Evolutionary conservation across 2,888 invertebrate genomes (phyloP), one percentile per base, ranked within the genome.

Genomic region (Callyntrura guangdongensis): DNA sequence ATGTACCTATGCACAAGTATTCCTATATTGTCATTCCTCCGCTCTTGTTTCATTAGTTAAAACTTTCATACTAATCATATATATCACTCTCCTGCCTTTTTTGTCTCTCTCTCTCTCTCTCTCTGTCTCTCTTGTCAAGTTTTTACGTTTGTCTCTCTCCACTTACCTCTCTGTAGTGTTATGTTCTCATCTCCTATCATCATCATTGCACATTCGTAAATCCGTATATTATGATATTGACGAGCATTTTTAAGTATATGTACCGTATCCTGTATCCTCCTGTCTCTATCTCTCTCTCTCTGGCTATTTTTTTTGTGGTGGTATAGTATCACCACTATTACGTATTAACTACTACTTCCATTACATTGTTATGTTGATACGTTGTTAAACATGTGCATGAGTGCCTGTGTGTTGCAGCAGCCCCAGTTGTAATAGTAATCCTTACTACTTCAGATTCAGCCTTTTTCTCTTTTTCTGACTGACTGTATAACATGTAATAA

Each of bases 51-150:
- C 69, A 36, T 25, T 36, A 61, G 12, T 1, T n/a, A 61, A 14
- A 53, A 53, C 11, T 14, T 53, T 53, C 11, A 53, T 14, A 53
- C 4, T 53, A 53, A 14, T 64, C 20, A 11, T 47, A 17, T 72
- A 9, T 20, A 22, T 4, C n/a, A 36, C 53, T 61, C 61, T 61
- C 61, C 4, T 49, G 74, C 49, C 22, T 8, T 17, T 25, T 27
- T 69, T 36, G 12, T 17, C 22, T 20, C 20, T 45, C 9, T 47
- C 47, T 45, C 11, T 72, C 67, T 64, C 64, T 64, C 64, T 61
- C n/a, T n/a, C n/a, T n/a, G n/a, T n/a, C 53, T 53, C 64, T 74
- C 53, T 77, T 77, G 77, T 77, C 77, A 77, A 77, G 77, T 77
- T 69, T 67, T 27, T 20, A 69, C 36, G n/a, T 72, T 72, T 72